Evolutionary conservation across 2,888 invertebrate genomes (phyloP), one percentile per base, ranked within the genome.

Genomic region (Dasysyrphus albostriatus): DNA sequence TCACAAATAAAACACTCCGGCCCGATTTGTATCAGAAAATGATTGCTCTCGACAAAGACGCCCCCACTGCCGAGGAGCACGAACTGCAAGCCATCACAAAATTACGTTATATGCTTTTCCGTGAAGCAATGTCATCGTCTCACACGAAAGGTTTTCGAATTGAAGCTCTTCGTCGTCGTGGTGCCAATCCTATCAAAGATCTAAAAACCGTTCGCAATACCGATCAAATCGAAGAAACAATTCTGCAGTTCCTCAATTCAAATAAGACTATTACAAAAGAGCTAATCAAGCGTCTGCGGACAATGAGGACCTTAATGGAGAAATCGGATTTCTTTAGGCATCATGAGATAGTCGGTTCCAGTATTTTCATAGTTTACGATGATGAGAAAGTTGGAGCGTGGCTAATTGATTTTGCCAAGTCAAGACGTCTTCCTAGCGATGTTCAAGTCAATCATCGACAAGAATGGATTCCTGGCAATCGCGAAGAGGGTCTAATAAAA

Each of bases 401-500:
- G 99, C 94, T 99, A 89, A 99, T 99, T 88, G 99, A 99, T 92
- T 99, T 99, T 91, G 98, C 98, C 63, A 99, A 99, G 92, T 98
- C 98, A 0, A 94, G 96, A 73, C 94, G 94, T 72, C 93, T 98
- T 61, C 96, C 97, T 0, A 94, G 95, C 29, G 95, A 95, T 10
- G 89, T 94, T 32, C 93, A 93, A 67, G 94, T 99, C 16, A 95
- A 95, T 88, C 99, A 99, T 92, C 94, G 98, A 77, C 93, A 94
- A 8, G 93, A 95, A 14, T 99, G 99, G 99, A 92, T 94, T 83
- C 96, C 97, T 89, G 99, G 98, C n/a, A 99, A 99, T 92, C 97
- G 97, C 91, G 99, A 99, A 92, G 99, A 99, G 92, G 99, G 99
- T 8, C 96, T 98, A 90, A 94, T 99, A 32, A 95, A 95, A 89